Conservation (phyloP, 2,113 vertebrate species). For the Rhinolophus sinicus region DNA sequence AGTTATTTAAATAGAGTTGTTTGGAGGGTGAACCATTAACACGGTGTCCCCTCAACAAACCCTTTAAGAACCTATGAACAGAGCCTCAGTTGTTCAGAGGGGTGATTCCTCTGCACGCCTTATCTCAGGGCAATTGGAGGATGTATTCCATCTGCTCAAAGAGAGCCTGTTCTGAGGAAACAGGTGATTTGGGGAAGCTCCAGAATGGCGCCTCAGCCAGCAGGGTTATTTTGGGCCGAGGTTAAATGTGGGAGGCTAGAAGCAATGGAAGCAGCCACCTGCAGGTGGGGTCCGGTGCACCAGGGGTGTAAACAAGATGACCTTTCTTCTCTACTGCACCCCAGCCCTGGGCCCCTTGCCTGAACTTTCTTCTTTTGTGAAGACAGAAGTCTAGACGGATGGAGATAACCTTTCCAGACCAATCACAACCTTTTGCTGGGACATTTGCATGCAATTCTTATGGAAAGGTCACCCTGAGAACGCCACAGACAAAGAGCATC, state of each 20-base stretch:
- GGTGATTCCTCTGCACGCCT: not conserved
- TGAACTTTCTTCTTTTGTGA: conserved; percentile 2
- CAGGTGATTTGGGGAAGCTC: not conserved
- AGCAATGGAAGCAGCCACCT: not conserved
- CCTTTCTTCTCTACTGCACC: not conserved
- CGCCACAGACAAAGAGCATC: not conserved
- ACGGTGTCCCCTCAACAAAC: not conserved
- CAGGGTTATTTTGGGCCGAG: conserved; percentile 8
- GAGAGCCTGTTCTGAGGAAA: not conserved
- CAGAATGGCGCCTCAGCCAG: not conserved
- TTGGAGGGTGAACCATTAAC: conserved; percentile 15
- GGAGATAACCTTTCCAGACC: conserved; percentile 43
- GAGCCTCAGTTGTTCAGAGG: conserved; percentile 32
- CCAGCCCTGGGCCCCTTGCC: not conserved
- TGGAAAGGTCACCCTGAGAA: conserved; percentile 70
- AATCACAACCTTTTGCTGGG: conserved; percentile 51
- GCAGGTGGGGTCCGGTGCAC: not conserved
- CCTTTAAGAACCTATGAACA: conserved; percentile 17
- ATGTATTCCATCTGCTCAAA: not conserved
- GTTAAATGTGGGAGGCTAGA: not conserved
- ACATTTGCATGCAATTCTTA: conserved; percentile 57
- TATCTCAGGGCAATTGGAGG: conserved; percentile 23
- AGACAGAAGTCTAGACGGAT: conserved; percentile 32
- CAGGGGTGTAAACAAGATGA: not conserved
- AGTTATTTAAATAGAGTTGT: conserved; percentile 66